Evolutionary conservation across 2,113 vertebrate genomes (phyloP), one percentile per base, ranked within the genome.

Genomic region (Arenaria interpres): DNA sequence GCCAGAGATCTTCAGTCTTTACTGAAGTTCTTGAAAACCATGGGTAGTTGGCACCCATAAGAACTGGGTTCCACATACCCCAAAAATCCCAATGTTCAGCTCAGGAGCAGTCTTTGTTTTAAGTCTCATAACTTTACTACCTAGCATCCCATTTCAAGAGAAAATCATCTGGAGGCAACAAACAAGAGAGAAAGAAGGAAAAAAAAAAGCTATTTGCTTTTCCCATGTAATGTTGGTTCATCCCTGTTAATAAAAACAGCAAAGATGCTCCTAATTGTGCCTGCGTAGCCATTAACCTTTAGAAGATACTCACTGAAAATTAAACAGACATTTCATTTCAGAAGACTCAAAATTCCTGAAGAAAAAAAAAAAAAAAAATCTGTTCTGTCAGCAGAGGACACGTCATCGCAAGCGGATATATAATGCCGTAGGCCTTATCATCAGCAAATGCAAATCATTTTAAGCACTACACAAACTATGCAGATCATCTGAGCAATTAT

Each of bases 321-420:
- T 45, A 57, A 67, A 48, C 16, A 25, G 39, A 46, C 12, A 27
- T 17, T 73, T 60, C 9, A 50, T 18, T 85, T 64, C 67, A 74
- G 30, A 69, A 53, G 60, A 63, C 48, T 27, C 27, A 59, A 54
- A 82, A 62, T 46, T 79, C 54, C 48, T 27, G 16, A 11, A 27
- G 68, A 69, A 45, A 62, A 27, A 73, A 69, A 45, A 62, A 48
- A 45, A 62, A 35, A 41, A 43, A 25, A 17, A 62, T 23, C 20
- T 39, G 6, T 60, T 87, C 32, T 77, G 46, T 48, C 84, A 85
- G 39, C 48, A 71, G 45, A 91, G 30, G 17, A 69, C 43, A 60
- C 0, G 0, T 33, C 82, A 94, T 32, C 53, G 19, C 43, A 50
- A 64, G 37, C 1, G 3, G 18, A 76, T 62, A 46, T 4, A 30